Evolutionary conservation across 2,797 vertebrate genomes (phyloP), one percentile per base, ranked within the genome.

Genomic region (Yasuhikotakia modesta): DNA sequence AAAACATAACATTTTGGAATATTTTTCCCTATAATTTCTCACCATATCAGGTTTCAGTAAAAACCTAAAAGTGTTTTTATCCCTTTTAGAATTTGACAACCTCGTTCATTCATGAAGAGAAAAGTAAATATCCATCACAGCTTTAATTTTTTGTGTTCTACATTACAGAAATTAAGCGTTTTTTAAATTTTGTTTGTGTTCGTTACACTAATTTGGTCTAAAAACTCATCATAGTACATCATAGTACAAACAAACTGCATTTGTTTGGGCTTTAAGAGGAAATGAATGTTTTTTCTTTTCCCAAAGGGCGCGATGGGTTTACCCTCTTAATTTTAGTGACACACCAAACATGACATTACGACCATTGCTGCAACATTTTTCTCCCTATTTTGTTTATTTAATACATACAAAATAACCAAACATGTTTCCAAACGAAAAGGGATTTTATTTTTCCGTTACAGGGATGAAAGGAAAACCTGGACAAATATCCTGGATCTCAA

Each of bases 291-390:
- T 17, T 74, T 45, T 73, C 57, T 43, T 43, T 60, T 43, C 69
- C 66, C 67, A 57, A 64, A 52, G 70, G 55, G 35, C 66, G 35
- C 70, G 63, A 73, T 79, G 68, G 80, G 58, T 50, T 80, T 76
- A 78, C 70, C 32, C 76, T 72, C 65, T 11, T 30, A 17, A 71
- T 80, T 83, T 80, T 77, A 82, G 76, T 77, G 61, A 79, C 78
- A 60, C 67, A 80, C 77, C 81, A 86, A 79, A 67, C 70, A 81
- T 84, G 83, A 85, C 85, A 79, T 83, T 72, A 82, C 85, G 24
- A 21, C 72, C 74, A 43, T 80, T 85, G 65, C 78, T 84, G 72
- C 61, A 58, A 86, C 81, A 85, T 21, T 57, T 35, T 16, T 19
- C 22, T 57, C 13, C 53, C 12, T 24, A 24, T 79, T 27, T 61